A percentile compares a stretch with the other conserved stretches of the same genome.
Conservation (phyloP, 2,888 invertebrate genomes). For the Nomada fabriciana region DNA sequence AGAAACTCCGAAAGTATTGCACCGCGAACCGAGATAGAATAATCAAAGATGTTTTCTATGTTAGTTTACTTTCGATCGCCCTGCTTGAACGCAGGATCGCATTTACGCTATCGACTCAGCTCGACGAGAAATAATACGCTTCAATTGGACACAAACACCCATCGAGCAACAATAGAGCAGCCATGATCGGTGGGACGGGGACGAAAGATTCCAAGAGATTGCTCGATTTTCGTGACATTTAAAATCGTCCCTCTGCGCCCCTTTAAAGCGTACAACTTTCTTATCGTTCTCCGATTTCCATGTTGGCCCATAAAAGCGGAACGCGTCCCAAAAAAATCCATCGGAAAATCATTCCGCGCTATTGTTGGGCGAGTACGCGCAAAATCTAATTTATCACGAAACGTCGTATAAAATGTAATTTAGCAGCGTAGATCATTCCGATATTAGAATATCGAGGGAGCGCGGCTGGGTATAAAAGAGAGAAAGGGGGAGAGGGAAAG, state of each 20-base stretch:
- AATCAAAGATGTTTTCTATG: neutral
- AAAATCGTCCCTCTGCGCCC: neutral
- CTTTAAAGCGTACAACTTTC: slow-evolving; percentile 3
- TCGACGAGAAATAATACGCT: slow-evolving; percentile 20
- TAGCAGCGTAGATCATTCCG: slow-evolving; percentile 57
- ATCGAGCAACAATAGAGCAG: neutral
- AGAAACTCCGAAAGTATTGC: slow-evolving; percentile 28
- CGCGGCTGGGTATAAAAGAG: neutral
- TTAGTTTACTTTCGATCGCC: neutral
- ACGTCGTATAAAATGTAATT: slow-evolving; percentile 53
- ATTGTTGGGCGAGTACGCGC: slow-evolving; percentile 34
- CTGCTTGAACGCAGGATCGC: no score
- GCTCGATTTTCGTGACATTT: slow-evolving; percentile 21
- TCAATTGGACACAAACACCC: neutral
- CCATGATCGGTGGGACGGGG: no score
- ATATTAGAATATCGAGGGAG: slow-evolving; percentile 54
- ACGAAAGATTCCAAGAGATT: slow-evolving; percentile 5
- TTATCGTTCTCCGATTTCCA: slow-evolving; percentile 32
- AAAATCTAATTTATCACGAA: slow-evolving; percentile 42
- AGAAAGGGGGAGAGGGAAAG: neutral
- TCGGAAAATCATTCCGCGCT: neutral
- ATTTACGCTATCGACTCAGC: neutral
- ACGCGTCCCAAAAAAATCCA: slow-evolving; percentile 38
- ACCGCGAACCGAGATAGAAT: neutral
- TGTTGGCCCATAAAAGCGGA: slow-evolving; percentile 18